Conservation (phyloP, 1,140 invertebrate genomes). For the Antheraea mylitta region DNA sequence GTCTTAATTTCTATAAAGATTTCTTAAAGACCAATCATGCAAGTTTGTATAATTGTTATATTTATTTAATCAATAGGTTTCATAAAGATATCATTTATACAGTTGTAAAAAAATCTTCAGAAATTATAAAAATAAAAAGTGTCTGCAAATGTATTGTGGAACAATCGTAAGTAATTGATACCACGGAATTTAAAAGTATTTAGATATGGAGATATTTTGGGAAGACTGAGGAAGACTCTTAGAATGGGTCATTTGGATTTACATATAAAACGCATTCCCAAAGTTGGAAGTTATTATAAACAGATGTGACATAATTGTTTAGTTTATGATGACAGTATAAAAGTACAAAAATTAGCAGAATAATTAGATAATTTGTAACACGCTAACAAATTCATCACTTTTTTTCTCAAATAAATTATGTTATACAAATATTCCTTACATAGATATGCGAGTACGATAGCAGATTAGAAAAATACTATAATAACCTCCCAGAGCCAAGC, state of each 20-base stretch:
- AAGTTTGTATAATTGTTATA: background rate
- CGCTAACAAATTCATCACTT: conserved; percentile 27
- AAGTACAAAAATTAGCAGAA: conserved; percentile 73
- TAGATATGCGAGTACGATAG: conserved; percentile 33
- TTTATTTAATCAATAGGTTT: background rate
- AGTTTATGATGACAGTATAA: conserved; percentile 46
- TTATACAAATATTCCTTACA: conserved; percentile 31
- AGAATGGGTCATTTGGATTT: background rate
- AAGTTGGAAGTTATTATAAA: background rate
- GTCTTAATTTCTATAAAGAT: conserved; percentile 54
- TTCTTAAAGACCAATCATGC: background rate
- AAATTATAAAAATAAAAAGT: background rate
- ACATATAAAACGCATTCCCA: background rate
- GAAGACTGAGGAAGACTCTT: conserved; percentile 67
- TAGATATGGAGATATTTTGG: conserved; percentile 22
- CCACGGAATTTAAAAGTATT: background rate
- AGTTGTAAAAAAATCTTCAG: background rate
- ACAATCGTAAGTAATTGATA: background rate
- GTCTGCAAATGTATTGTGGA: background rate
- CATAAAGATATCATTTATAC: background rate
- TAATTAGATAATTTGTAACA: conserved; percentile 15
- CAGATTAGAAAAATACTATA: conserved; percentile 73
- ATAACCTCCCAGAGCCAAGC: conserved; percentile 72
- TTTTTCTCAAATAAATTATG: conserved; percentile 15
- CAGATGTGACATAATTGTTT: conserved; percentile 22